Percentiles rank a stretch among this genome's conserved stretches.
These are phyloP conservation scores for Eristalis arbustorum DNA, from an alignment of 2,888 invertebrate species.

Conservation along the genomic window DNA sequence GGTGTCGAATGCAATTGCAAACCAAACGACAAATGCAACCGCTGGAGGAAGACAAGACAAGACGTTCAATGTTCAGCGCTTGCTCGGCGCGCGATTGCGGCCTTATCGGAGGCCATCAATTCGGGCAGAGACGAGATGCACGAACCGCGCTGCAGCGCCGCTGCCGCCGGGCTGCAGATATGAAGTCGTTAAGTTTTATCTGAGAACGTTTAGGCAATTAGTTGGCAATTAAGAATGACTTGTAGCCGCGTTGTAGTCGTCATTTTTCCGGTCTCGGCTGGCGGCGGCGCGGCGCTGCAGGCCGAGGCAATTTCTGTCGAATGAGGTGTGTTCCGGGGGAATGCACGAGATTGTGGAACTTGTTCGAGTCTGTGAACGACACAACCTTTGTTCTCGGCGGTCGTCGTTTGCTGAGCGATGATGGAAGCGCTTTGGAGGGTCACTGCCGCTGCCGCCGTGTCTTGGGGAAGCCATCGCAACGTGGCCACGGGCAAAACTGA, in stretches of 20 bases:
- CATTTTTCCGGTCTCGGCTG: not conserved
- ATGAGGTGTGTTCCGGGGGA: not conserved
- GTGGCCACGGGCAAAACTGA: too few species aligned
- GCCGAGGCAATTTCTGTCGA: not conserved
- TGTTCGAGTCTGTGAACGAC: not conserved
- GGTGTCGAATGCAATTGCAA: not conserved
- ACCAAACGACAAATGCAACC: not conserved
- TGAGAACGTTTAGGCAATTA: conserved; percentile 45
- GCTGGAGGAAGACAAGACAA: not conserved
- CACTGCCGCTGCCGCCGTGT: too few species aligned
- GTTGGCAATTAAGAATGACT: not conserved
- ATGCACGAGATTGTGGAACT: not conserved
- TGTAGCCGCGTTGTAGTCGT: not conserved
- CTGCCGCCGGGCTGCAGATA: conserved; percentile 30
- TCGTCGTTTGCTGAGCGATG: not conserved
- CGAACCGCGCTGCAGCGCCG: not conserved
- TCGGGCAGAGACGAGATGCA: not conserved
- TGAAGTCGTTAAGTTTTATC: conserved; percentile 56
- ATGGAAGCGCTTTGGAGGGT: not conserved
- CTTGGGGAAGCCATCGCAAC: too few species aligned
- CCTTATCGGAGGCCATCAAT: not conserved
- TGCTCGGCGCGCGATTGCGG: not conserved
- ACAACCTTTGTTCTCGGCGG: not conserved
- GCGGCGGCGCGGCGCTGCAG: not conserved
- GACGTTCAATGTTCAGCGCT: not conserved